phyloP scores from a whole-genome alignment of 2,113 vertebrate genomes.

The Apaloderma vittatum region DNA sequence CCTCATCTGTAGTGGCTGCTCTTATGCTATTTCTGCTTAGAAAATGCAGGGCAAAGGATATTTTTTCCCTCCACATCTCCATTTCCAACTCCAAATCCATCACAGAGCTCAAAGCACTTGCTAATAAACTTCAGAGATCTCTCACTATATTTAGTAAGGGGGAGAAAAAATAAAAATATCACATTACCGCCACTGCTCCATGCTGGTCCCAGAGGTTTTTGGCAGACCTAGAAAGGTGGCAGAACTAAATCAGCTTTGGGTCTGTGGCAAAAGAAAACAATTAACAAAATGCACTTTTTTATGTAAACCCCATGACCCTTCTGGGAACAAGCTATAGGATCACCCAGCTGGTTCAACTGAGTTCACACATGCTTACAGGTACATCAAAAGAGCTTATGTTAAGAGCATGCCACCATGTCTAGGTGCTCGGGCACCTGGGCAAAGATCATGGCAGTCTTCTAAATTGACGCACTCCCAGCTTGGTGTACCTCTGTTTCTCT shows the following conservation, averaged over 20 bases:
- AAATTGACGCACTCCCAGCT: neutral
- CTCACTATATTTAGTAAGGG: neutral
- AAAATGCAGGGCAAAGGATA: neutral
- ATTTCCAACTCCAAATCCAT: neutral
- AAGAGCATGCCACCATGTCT: neutral
- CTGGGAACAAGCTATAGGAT: neutral
- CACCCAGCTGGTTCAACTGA: neutral
- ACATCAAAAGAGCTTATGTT: neutral
- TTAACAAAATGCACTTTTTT: neutral
- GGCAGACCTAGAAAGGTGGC: constrained; percentile 42
- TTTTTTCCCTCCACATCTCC: neutral
- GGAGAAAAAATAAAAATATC: neutral
- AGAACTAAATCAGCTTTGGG: constrained; percentile 26
- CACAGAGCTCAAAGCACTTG: neutral
- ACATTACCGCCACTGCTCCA: neutral
- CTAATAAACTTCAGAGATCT: neutral
- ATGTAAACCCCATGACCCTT: neutral
- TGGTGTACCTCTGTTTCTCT: neutral
- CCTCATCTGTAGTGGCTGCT: neutral
- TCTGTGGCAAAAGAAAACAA: neutral
- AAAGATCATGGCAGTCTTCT: neutral
- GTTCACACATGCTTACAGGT: fast-evolving
- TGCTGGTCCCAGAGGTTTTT: constrained; percentile 65
- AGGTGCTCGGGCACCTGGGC: neutral
- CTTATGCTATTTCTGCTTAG: neutral